A percentile compares a stretch with the other conserved stretches of the same genome.
Evolutionary conservation across 2,888 invertebrate species (phyloP).

Genomic region (Plagiodera versicolora): DNA sequence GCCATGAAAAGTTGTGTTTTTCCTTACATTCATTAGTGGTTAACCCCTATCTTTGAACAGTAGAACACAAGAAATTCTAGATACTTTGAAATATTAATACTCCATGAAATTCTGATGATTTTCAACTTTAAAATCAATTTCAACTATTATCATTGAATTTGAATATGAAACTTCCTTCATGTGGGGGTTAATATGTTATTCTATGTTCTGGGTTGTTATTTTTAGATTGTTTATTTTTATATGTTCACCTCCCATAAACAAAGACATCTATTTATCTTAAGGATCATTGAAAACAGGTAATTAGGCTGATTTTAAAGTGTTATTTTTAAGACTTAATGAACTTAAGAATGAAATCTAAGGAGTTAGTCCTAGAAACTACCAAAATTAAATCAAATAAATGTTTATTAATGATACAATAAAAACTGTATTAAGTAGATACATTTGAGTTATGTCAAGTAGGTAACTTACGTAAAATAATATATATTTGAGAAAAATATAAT

Average conservation of each 20-base stretch:
- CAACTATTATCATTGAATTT: background rate
- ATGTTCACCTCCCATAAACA: constrained; percentile 37
- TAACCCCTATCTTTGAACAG: no score
- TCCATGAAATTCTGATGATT: background rate
- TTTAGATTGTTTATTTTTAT: constrained; percentile 29
- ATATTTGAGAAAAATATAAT: constrained; percentile 42
- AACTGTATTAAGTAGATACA: constrained; percentile 47
- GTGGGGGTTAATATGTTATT: background rate
- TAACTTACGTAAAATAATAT: constrained; percentile 36
- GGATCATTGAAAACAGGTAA: background rate
- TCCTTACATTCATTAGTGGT: no score
- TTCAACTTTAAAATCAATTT: background rate
- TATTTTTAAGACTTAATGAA: constrained; percentile 8
- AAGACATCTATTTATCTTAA: constrained; percentile 20
- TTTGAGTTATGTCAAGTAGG: constrained; percentile 44
- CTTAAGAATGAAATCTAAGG: constrained; percentile 1
- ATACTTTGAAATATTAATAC: background rate
- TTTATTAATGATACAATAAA: constrained; percentile 38
- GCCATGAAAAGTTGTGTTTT: no score
- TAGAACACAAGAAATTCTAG: background rate
- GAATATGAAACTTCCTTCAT: background rate
- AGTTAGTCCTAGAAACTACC: constrained; percentile 1
- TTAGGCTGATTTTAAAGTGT: constrained; percentile 14
- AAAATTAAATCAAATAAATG: constrained; percentile 36
- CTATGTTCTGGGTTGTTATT: constrained; percentile 13